phyloP scores from a whole-genome alignment of 2,797 vertebrate genomes.

The Pangasius larnaudii region DNA sequence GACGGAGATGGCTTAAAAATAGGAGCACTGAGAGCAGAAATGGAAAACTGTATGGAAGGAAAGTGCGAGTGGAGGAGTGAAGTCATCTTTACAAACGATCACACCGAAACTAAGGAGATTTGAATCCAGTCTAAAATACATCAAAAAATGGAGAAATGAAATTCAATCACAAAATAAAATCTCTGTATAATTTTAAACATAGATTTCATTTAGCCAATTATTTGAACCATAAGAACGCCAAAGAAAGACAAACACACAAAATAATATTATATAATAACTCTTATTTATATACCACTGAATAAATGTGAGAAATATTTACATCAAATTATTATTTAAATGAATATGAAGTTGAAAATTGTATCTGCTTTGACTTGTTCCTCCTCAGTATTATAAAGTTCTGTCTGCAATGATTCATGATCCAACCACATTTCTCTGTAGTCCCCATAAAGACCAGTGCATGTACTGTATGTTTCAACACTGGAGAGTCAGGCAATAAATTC shows the following conservation, averaged over 20 bases:
- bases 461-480: background rate
- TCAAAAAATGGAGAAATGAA: background rate
- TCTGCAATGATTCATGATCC: background rate
- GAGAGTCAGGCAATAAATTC: background rate
- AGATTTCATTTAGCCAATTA: background rate
- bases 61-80: background rate
- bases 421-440: background rate
- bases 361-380: background rate
- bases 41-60: background rate
- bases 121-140: background rate
- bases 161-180: background rate
- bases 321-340: background rate
- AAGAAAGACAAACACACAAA: background rate
- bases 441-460: too few relatives aligned
- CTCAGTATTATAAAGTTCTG: background rate
- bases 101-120: background rate
- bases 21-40: slow-evolving; percentile 3
- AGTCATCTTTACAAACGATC: background rate
- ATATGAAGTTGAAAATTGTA: background rate
- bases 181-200: background rate
- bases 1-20: slow-evolving; percentile 3
- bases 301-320: background rate
- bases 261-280: background rate
- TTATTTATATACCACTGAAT: background rate
- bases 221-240: background rate